These are phyloP conservation scores for Neosalanx taihuensis DNA, from an alignment of 2,797 vertebrate genomes.

Conservation along the genomic window DNA sequence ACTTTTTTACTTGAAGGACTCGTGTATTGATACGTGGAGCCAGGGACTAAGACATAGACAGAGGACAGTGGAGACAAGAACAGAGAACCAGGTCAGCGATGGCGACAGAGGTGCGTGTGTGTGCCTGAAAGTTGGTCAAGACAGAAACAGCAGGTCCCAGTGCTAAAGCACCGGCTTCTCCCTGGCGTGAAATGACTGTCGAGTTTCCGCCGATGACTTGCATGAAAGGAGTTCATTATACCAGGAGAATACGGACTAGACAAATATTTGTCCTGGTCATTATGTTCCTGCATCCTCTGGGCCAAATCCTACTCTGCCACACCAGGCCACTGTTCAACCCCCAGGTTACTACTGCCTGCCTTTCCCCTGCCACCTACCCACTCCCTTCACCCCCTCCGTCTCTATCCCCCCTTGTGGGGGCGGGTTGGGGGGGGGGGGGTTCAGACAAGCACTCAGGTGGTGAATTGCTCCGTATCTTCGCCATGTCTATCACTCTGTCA, in stretches of 20 bases:
- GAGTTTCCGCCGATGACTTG: slow-evolving; percentile 70
- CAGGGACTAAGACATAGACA: not conserved
- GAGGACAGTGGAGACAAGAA: not conserved
- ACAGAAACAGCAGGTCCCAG: slow-evolving; percentile 64
- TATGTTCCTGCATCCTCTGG: slow-evolving; percentile 68
- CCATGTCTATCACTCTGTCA: not conserved
- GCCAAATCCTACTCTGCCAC: slow-evolving; percentile 54
- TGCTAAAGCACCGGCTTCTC: slow-evolving; percentile 58
- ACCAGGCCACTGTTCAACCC: slow-evolving; percentile 62
- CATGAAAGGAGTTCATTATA: slow-evolving; percentile 75
- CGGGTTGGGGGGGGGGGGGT: not conserved
- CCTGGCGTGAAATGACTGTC: slow-evolving; percentile 66
- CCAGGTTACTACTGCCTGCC: slow-evolving; percentile 29
- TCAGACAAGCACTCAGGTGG: not conserved
- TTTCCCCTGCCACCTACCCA: slow-evolving; percentile 21
- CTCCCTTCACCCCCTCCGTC: slow-evolving; percentile 16
- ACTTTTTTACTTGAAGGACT: no score
- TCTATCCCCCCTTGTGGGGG: not conserved
- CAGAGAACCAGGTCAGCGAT: not conserved
- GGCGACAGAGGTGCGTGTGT: not conserved
- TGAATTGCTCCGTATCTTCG: not conserved
- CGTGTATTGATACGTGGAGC: not conserved
- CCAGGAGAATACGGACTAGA: slow-evolving; percentile 70
- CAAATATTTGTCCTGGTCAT: slow-evolving; percentile 77
- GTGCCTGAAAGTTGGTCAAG: slow-evolving; percentile 44